A percentile compares a stretch with the other conserved stretches of the same genome.
phyloP scores from a whole-genome alignment of 2,113 vertebrate species.

The Pachyramphus minor region DNA sequence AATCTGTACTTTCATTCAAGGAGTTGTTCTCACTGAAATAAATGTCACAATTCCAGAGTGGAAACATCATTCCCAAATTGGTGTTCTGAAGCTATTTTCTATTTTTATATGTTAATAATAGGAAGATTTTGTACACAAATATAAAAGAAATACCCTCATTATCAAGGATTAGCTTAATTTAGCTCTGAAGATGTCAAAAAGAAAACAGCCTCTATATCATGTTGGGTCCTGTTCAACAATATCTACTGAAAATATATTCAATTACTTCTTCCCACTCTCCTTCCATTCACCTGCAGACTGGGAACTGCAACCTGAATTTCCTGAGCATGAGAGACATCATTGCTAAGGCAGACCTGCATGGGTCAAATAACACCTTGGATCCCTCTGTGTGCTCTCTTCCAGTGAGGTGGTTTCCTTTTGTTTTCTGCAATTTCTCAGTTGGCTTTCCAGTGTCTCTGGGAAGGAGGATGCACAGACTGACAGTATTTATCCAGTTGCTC shows the following conservation, averaged over 20 bases:
- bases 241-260: not conserved
- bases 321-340: fast-evolving
- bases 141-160: not conserved
- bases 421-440: not conserved
- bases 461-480: not conserved
- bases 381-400: not conserved
- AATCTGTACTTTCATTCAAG: not conserved
- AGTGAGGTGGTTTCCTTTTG: fast-evolving
- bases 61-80: not conserved
- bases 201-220: not conserved
- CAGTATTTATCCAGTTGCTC: not conserved
- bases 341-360: fast-evolving
- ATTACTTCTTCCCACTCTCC: not conserved
- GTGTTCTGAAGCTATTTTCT: not conserved
- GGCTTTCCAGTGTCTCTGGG: not conserved
- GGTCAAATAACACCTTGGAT: not conserved
- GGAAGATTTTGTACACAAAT: not conserved
- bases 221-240: not conserved
- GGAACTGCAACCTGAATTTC: not conserved
- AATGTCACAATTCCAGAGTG: not conserved
- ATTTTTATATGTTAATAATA: not conserved
- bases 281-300: not conserved
- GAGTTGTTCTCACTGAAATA: not conserved
- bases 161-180: not conserved
- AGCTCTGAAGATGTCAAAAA: not conserved